These are phyloP conservation scores for Stegodyphus dumicola DNA, from an alignment of 1,140 invertebrate genomes.

Conservation along the genomic window DNA sequence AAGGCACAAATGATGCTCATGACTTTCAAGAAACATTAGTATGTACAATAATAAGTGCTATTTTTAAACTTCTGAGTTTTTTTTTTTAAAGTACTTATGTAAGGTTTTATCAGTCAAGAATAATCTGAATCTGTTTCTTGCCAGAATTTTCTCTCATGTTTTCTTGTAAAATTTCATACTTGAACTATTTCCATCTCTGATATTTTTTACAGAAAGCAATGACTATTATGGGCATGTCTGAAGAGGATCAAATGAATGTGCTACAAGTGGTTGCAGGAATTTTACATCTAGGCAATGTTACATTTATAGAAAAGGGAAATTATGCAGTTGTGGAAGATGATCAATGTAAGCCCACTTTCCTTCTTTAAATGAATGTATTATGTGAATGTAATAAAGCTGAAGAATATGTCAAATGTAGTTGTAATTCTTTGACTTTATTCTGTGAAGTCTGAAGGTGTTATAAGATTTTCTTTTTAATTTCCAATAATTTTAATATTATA, in stretches of 20 bases:
- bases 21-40: constrained; percentile 86
- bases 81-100: no score
- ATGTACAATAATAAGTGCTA: constrained; percentile 32
- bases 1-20: constrained; percentile 84
- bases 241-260: constrained; percentile 72
- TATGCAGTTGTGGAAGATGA: constrained; percentile 74
- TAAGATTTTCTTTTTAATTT: no score
- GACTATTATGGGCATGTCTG: constrained; percentile 75
- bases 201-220: constrained; percentile 74
- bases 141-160: not conserved
- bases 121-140: no score
- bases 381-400: no score
- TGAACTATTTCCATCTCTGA: not conserved
- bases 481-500: no score
- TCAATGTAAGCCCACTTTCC: constrained; percentile 72
- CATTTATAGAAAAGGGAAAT: constrained; percentile 91
- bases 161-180: not conserved
- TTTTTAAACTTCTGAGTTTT: not conserved
- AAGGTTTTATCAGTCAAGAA: no score
- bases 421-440: no score
- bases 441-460: no score
- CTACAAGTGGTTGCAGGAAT: constrained; percentile 91
- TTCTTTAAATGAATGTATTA: no score
- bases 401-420: no score
- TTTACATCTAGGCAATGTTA: constrained; percentile 91